Evolutionary conservation across 37 sponge, comb jelly and placozoan species (phyloP).

Genomic region (Hexactinellida sp.): DNA sequence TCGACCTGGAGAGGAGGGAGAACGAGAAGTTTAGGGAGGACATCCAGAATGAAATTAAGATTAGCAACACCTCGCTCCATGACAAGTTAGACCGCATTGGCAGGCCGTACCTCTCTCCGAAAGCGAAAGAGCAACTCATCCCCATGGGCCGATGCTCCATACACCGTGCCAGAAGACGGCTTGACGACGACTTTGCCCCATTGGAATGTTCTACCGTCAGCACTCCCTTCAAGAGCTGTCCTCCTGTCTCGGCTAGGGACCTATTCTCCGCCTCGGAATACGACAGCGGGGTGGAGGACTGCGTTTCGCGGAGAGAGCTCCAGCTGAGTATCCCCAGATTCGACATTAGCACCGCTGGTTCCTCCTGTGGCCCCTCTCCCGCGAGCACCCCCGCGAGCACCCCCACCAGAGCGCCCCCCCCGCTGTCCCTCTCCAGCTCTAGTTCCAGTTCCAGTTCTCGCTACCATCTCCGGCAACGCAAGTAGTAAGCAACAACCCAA

Average conservation of each 20-base stretch:
- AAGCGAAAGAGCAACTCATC: background rate
- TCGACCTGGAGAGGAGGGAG: background rate
- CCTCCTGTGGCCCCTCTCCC: background rate
- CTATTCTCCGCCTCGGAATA: background rate
- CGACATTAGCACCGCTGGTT: background rate
- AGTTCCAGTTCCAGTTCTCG: background rate
- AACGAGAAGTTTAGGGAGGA: background rate
- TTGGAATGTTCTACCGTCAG: background rate
- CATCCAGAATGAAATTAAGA: background rate
- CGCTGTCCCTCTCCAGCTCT: background rate
- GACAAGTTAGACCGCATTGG: background rate
- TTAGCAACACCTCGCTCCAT: background rate
- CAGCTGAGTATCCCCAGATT: background rate
- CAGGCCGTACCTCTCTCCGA: background rate
- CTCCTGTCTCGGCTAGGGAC: background rate
- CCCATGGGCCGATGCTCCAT: background rate
- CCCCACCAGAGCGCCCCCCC: no score
- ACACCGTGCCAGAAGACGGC: background rate
- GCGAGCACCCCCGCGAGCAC: background rate
- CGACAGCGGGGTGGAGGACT: slow-evolving; percentile 5
- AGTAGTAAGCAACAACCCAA: background rate
- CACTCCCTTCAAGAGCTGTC: background rate
- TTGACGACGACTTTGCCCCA: background rate
- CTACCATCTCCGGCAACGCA: background rate
- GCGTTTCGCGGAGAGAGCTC: background rate